Evolutionary conservation across 2,797 vertebrate genomes (phyloP), one percentile per base, ranked within the genome.

Genomic region (Amblyopsis hoosieri): DNA sequence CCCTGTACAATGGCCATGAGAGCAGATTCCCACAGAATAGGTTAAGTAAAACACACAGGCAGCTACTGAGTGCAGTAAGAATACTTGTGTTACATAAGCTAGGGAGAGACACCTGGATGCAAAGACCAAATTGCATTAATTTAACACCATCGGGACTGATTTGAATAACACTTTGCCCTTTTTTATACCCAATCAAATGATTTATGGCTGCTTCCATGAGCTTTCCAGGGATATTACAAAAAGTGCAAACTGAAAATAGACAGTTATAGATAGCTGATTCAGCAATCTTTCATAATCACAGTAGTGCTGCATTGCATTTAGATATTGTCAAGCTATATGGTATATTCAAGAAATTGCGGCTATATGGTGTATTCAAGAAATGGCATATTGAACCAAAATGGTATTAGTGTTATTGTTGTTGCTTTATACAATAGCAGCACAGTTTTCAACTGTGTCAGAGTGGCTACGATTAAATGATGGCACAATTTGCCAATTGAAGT

Each of bases 1-100:
- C 63, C 58, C 47, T 64, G 74, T 75, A 58, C 52, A 74, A 55
- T 58, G 80, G 65, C 66, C 50, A 67, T 59, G 61, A 79, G 64
- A 74, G 76, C 54, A 61, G 69, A 70, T 80, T 78, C 87, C 71
- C 85, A 82, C 79, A 73, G 69, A 80, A 79, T 70, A 70, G 75
- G 64, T 80, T 81, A 79, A 83, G 62, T 61, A 45, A 77, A 86
- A n/a, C 13, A 5, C 46, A 56, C 56, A 55, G 64, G 57, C 64
- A 71, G 66, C 33, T 60, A 47, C 50, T 60, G 75, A 83, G 64
- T 56, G 14, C 53, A 23, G 42, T 17, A 51, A 83, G 71, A 84
- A 55, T 49, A 60, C 60, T 89, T 80, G 12, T 66, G 45, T 62
- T 72, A 55, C 14, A 72, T 77, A 53, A 65, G 86, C 4, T 4